phyloP scores from a whole-genome alignment of 2,797 vertebrate species.

The Chaetophractus vellerosus region DNA sequence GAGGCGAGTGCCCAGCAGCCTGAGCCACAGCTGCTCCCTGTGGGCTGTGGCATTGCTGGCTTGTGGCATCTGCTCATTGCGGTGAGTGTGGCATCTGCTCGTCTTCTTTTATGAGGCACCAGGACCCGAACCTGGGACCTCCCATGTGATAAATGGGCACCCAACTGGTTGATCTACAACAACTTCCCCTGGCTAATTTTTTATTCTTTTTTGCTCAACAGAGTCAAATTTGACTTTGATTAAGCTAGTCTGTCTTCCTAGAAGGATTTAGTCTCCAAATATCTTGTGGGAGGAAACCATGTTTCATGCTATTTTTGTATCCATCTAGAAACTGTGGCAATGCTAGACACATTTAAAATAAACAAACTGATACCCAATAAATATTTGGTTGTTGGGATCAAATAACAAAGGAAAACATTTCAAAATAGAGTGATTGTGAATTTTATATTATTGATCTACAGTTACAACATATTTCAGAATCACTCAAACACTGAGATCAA shows the following conservation, averaged over 20 bases:
- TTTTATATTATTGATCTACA: constrained; percentile 39
- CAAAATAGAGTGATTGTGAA: constrained; percentile 54
- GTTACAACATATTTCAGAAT: constrained; percentile 59
- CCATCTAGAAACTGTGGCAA: neutral
- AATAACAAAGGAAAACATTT: neutral
- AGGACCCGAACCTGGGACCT: too few species aligned
- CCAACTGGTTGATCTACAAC: too few species aligned
- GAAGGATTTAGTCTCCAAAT: neutral
- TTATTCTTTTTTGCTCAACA: neutral
- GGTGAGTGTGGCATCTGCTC: too few species aligned
- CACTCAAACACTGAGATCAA: neutral
- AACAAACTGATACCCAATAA: neutral
- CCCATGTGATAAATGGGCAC: too few species aligned
- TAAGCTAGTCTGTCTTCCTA: neutral
- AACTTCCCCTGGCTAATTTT: too few species aligned
- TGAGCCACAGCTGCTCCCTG: too few species aligned
- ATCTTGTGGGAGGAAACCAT: neutral
- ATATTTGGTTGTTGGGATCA: neutral
- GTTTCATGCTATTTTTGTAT: neutral
- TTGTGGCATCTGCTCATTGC: too few species aligned
- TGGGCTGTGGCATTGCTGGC: too few species aligned
- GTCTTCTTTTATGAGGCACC: too few species aligned
- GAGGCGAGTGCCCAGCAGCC: too few species aligned
- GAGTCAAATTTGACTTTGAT: neutral
- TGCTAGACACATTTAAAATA: neutral